Conservation (phyloP, 1,140 invertebrate species). For the Helicoverpa armigera region DNA sequence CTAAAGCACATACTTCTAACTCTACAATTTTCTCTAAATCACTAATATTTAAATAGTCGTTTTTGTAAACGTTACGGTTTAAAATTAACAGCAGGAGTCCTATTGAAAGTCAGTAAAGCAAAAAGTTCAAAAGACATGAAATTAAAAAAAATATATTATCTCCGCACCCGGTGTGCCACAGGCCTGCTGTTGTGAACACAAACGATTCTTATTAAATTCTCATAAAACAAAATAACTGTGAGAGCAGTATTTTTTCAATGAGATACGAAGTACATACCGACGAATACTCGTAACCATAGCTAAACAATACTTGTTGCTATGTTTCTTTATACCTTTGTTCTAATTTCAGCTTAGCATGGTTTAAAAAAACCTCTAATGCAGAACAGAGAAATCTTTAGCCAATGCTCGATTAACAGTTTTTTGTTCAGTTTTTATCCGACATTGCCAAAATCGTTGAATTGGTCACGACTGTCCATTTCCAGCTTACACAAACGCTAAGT, state of each 20-base stretch:
- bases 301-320: conserved; percentile 14
- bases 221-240: conserved; percentile 49
- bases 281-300: not conserved
- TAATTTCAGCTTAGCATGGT: not conserved
- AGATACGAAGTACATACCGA: not conserved
- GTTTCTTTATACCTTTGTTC: not conserved
- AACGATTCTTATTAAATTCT: conserved; percentile 52
- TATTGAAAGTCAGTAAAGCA: not conserved
- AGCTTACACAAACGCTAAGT: conserved; percentile 31
- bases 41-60: no score
- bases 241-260: conserved; percentile 3
- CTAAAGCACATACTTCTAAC: no score
- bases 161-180: conserved; percentile 4
- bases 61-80: no score
- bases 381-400: conserved; percentile 28
- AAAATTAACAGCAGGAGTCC: no score
- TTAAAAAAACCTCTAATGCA: not conserved
- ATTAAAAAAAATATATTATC: conserved; percentile 3
- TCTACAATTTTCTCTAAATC: no score
- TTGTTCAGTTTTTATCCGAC: conserved; percentile 6
- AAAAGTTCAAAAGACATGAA: conserved; percentile 13
- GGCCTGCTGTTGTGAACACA: conserved; percentile 5
- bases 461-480: conserved; percentile 44
- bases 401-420: conserved; percentile 14
- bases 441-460: conserved; percentile 28